Conservation (phyloP, 2,113 vertebrate genomes). For the Psilopsiagon aurifrons region DNA sequence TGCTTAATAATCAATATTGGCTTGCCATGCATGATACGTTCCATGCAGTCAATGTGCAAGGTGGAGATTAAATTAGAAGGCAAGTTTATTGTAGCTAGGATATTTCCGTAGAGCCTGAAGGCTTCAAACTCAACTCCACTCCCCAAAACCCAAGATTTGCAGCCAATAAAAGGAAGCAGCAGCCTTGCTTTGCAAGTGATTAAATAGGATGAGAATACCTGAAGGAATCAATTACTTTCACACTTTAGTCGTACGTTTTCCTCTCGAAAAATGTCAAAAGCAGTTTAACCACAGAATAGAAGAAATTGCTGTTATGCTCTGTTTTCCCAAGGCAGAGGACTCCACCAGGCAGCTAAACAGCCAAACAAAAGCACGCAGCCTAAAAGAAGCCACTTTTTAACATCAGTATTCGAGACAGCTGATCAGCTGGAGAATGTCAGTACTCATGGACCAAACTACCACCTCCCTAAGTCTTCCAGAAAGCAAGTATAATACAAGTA, state of each 20-base stretch:
- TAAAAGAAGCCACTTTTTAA: background rate
- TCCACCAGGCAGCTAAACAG: background rate
- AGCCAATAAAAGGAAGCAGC: background rate
- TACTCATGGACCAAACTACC: background rate
- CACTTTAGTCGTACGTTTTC: background rate
- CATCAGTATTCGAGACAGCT: background rate
- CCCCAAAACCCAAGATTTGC: background rate
- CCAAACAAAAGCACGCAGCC: background rate
- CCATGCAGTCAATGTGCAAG: background rate
- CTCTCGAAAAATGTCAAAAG: background rate
- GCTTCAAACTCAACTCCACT: background rate
- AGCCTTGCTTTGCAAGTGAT: background rate
- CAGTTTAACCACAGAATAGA: background rate
- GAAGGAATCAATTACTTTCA: background rate
- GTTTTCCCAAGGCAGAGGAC: background rate
- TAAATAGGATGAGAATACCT: background rate
- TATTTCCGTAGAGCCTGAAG: background rate
- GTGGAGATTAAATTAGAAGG: constrained; percentile 16
- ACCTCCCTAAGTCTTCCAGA: background rate
- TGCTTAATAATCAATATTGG: background rate
- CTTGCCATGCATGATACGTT: background rate
- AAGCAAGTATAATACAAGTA: background rate
- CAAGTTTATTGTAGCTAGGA: background rate
- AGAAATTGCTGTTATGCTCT: background rate
- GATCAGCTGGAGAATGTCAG: background rate